Conservation (phyloP, 2,888 invertebrate species). For the Oligia fasciuncula region DNA sequence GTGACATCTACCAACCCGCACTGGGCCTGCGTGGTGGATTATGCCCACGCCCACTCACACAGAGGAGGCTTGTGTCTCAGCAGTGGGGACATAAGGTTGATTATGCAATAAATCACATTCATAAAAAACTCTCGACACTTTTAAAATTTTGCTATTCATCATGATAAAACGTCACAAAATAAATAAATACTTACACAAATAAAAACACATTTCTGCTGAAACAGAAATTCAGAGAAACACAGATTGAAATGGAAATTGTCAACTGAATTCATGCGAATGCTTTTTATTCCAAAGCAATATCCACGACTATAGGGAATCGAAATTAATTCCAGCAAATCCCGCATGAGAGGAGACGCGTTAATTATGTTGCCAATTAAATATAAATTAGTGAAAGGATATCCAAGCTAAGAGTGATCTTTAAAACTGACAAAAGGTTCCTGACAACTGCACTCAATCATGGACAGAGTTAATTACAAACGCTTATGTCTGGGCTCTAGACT, state of each 20-base stretch:
- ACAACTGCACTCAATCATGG: slow-evolving; percentile 64
- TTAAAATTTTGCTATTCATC: background rate
- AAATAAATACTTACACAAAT: background rate
- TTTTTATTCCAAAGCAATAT: slow-evolving; percentile 21
- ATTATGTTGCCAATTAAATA: slow-evolving; percentile 41
- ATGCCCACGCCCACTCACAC: too few species aligned
- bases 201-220: background rate
- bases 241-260: slow-evolving; percentile 10
- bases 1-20: too few species aligned
- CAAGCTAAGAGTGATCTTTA: slow-evolving; percentile 6
- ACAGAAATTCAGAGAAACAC: background rate
- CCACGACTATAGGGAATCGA: slow-evolving; percentile 11
- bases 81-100: too few species aligned
- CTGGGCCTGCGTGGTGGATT: too few species aligned
- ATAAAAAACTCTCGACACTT: background rate
- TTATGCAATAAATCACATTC: too few species aligned
- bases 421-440: slow-evolving; percentile 55
- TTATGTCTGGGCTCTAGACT: slow-evolving; percentile 65
- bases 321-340: slow-evolving; percentile 31
- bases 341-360: slow-evolving; percentile 16
- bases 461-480: slow-evolving; percentile 70
- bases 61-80: too few species aligned
- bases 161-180: background rate
- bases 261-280: slow-evolving; percentile 22
- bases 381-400: slow-evolving; percentile 1